Base-by-base conservation (phyloP, 2,888 invertebrate species). In the Pseudolycoriella hygida region DNA sequence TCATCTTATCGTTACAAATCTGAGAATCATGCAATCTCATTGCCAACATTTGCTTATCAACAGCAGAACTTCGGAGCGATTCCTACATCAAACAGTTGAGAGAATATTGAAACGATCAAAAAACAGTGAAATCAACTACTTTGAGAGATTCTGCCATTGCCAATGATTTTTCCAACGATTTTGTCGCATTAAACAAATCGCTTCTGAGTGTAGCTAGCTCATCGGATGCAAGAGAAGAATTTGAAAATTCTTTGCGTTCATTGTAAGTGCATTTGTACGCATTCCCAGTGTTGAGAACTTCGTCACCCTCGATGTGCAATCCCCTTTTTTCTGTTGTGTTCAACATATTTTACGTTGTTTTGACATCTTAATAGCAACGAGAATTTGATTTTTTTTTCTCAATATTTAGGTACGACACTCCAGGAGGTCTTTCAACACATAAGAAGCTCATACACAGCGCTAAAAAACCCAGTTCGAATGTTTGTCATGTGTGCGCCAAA, bases 401-500 rank as follows among this genome's bases (percentile, higher is more conserved):
- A n/a, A 10, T 17, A 12, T 20, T 37, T 40, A 47, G 47, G 10
- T 47, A 48, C 25, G 47, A 49, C 10, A 49, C 47, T 12, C 47
- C 50, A 2, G 50, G 49, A n/a, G 49, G 49, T 2, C 17, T 50
- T 1, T 47, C 50, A 14, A 46, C 45, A 4, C 50, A 50, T 34
- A 49, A 48, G 25, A 47, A 46, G 25, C 17, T 42, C 1, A 17
- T 37, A n/a, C 50, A 50, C 30, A 14, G 39, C 12, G 42, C 34
- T 8, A 14, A 38, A 30, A 45, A 40, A 37, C 18, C 34, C 3
- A 17, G 19, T 3, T 18, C 45, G 1, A 42, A 43, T 38, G 45
- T 50, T 12, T 50, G 50, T 40, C 48, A 50, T 42, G 40, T 44
- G 14, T 50, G 50, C 42, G 46, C 46, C 10, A 50, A 50, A 44